Evolutionary conservation across 2,113 vertebrate species (phyloP).

Genomic region (Zapornia atra): DNA sequence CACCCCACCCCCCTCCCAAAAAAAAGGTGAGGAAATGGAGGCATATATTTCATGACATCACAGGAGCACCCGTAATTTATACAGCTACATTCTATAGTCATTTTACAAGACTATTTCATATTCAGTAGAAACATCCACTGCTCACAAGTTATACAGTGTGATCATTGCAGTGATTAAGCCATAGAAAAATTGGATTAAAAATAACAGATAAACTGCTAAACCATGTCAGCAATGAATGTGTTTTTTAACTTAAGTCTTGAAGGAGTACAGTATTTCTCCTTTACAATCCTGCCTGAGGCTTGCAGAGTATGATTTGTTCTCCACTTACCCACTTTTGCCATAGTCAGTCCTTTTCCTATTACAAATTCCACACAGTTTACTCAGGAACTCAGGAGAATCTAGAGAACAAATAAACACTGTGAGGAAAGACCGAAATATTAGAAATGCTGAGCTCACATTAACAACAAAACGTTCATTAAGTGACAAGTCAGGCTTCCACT

Average conservation of each 20-base stretch:
- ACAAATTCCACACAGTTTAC: not conserved
- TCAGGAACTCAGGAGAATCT: not conserved
- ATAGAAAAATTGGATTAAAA: not conserved
- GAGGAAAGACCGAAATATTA: not conserved
- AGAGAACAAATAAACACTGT: not conserved
- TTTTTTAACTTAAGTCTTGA: not conserved
- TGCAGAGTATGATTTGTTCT: not conserved
- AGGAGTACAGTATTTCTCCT: not conserved
- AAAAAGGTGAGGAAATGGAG: not conserved
- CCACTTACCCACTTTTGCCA: not conserved
- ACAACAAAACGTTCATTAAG: not conserved
- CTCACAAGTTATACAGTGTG: not conserved
- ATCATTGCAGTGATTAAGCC: not conserved
- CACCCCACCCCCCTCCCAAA: no score
- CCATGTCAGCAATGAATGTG: not conserved
- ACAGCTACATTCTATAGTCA: not conserved
- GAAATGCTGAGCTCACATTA: not conserved
- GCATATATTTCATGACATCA: not conserved
- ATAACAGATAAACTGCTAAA: not conserved
- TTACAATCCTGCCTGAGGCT: not conserved
- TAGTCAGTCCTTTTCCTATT: not conserved
- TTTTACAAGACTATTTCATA: slow-evolving; percentile 1
- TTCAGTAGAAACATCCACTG: not conserved
- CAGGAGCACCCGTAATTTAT: not conserved
- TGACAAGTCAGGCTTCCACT: not conserved